Evolutionary conservation across 2,888 invertebrate species (phyloP).

Genomic region (Pachycephus smyrnensis): DNA sequence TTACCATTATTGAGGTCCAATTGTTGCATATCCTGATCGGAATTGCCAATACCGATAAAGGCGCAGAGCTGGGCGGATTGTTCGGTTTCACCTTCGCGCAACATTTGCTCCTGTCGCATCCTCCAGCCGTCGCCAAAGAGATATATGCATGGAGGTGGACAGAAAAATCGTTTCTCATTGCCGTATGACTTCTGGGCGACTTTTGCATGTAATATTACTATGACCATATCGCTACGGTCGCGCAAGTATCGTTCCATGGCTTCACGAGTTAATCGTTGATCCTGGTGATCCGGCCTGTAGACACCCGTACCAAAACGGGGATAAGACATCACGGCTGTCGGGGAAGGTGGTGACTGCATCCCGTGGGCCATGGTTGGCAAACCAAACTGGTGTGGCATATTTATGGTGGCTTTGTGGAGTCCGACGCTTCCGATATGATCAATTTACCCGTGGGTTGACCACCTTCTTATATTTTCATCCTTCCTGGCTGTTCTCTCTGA

Average conservation of each 20-base stretch:
- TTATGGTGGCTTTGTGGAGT: constrained; percentile 50
- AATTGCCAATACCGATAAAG: constrained; percentile 98
- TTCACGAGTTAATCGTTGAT: constrained; percentile 86
- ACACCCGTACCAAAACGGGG: constrained; percentile 76
- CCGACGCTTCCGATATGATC: not conserved
- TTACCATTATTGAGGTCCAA: constrained; percentile 96
- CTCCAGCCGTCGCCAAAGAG: constrained; percentile 99
- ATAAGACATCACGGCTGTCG: constrained; percentile 70
- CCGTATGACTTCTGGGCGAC: constrained; percentile 99
- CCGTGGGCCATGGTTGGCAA: constrained; percentile 77
- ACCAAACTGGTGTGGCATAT: constrained; percentile 87
- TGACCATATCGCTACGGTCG: constrained; percentile 94
- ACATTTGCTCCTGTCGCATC: constrained; percentile 92
- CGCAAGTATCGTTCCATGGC: constrained; percentile 97
- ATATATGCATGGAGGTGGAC: constrained; percentile 99
- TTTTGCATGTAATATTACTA: constrained; percentile 98
- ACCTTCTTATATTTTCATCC: not conserved
- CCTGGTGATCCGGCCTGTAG: constrained; percentile 78
- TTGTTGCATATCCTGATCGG: constrained; percentile 99
- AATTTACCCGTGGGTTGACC: not conserved
- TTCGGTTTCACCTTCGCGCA: constrained; percentile 89
- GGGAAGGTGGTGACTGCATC: constrained; percentile 86
- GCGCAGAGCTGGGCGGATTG: constrained; percentile 96
- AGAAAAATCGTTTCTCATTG: constrained; percentile 99
- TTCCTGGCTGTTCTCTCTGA: not conserved